Evolutionary conservation across 2,888 invertebrate species (phyloP).

Genomic region (Catocala sponsa): DNA sequence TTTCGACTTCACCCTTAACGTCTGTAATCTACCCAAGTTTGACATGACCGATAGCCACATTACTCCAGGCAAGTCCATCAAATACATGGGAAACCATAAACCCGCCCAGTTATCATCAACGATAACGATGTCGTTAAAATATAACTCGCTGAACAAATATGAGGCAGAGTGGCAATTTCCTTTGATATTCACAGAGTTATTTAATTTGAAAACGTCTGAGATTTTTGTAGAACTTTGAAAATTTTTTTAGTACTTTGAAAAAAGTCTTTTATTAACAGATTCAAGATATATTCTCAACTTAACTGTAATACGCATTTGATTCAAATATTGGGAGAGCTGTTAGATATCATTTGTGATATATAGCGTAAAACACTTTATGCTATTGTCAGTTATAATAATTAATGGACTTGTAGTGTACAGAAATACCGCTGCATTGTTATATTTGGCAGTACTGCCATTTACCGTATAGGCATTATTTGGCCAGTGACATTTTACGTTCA

Average conservation of each 20-base stretch:
- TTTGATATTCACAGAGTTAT: constrained; percentile 12
- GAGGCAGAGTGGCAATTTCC: constrained; percentile 6
- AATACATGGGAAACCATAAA: constrained; percentile 27
- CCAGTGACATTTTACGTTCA: constrained; percentile 11
- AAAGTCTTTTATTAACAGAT: constrained; percentile 22
- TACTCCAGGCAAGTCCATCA: constrained; percentile 30
- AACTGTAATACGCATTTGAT: no score
- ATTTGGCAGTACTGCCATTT: constrained; percentile 20
- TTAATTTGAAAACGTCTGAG: constrained; percentile 1
- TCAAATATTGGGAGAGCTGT: no score
- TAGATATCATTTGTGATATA: no score
- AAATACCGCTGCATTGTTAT: constrained; percentile 7
- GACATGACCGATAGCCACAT: constrained; percentile 28
- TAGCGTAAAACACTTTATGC: not conserved
- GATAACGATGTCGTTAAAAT: constrained; percentile 34
- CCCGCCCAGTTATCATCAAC: constrained; percentile 19
- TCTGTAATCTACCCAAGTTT: constrained; percentile 9
- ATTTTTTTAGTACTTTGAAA: no score
- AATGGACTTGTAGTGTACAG: constrained; percentile 2
- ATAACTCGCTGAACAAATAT: constrained; percentile 22
- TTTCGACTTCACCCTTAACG: constrained; percentile 22
- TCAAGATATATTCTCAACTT: not conserved
- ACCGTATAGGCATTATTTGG: constrained; percentile 20
- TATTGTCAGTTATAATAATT: constrained; percentile 1
- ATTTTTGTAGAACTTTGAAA: not conserved